phyloP scores from a whole-genome alignment of 2,888 invertebrate genomes.

The Matsumyia berberina region DNA sequence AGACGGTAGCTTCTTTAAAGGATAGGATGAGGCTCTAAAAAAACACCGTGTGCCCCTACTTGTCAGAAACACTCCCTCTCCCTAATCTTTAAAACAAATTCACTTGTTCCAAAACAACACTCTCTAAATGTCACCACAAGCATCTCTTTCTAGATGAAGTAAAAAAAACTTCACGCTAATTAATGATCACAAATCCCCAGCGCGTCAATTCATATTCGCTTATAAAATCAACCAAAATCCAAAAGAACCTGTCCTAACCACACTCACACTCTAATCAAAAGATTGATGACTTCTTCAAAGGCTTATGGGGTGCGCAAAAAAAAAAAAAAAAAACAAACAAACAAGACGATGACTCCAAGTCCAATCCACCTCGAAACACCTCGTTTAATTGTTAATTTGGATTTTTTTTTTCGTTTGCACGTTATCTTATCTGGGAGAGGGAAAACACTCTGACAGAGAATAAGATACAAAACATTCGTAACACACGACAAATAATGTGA shows the following conservation, averaged over 20 bases:
- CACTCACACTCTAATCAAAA: constrained; percentile 10
- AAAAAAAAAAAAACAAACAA: background rate
- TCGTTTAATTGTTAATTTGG: background rate
- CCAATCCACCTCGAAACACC: background rate
- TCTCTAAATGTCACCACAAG: background rate
- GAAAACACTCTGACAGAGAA: constrained; percentile 8
- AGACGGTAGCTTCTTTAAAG: no score
- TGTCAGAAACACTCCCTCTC: background rate
- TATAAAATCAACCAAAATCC: background rate
- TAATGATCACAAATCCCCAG: background rate
- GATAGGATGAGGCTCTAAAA: background rate
- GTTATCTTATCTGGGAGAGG: constrained; percentile 38
- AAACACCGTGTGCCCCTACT: background rate
- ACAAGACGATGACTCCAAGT: no score
- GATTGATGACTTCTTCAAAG: constrained; percentile 2
- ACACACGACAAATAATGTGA: no score
- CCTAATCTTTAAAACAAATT: background rate
- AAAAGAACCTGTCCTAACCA: constrained; percentile 11
- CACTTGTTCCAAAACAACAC: background rate
- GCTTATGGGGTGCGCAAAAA: background rate
- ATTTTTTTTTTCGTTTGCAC: background rate
- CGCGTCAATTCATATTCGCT: background rate
- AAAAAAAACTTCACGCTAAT: no score
- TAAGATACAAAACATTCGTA: background rate
- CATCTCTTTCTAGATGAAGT: background rate